Base-by-base conservation (phyloP, 1,140 invertebrate species). In the Formica selysi region DNA sequence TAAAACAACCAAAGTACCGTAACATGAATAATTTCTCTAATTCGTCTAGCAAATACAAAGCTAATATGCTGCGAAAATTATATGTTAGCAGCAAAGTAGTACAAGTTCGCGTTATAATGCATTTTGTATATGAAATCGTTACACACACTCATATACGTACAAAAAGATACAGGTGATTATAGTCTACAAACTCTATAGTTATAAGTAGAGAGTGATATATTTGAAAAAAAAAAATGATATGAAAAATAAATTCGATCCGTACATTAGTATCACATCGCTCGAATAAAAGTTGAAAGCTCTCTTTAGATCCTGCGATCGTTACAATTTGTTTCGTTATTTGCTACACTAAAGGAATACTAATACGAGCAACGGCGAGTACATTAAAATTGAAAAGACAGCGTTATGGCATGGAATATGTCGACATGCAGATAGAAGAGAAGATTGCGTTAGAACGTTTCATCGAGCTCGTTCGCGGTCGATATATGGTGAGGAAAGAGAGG, bases 401-500 rank as follows among this genome's bases (percentile, higher is more conserved):
- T 13, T 85, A 62, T 22, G 62, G 48, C 36, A 51, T 32, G 51
- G 41, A 61, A 13, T 61, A 57, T 57, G 59, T 76, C 71, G 59
- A 67, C 61, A 41, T 7, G 44, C 73, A 65, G 62, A 67, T 48
- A 65, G 71, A 54, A 29, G 73, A 74, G 32, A 65, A 68, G 68
- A 71, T 80, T 76, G 44, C 51, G 59, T 29, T 68, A 73, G 36
- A 76, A 59, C 38, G 54, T 83, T 83, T 81, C 54, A 73, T 81
- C 79, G 65, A 38, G 7, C 64, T 8, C 54, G 64, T 38, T 87
- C 78, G 78, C 86, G 64, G 54, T 87, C 48, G 51, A 88, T 78
- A 85, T 78, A 51, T 44, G 19, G 48, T 38, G 70, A 70, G 61
- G 57, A 57, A 70, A 67, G 68, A 73, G 76, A 83, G 79, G 59